Evolutionary conservation across 2,797 vertebrate species (phyloP).

Genomic region (Sebastes reedi): DNA sequence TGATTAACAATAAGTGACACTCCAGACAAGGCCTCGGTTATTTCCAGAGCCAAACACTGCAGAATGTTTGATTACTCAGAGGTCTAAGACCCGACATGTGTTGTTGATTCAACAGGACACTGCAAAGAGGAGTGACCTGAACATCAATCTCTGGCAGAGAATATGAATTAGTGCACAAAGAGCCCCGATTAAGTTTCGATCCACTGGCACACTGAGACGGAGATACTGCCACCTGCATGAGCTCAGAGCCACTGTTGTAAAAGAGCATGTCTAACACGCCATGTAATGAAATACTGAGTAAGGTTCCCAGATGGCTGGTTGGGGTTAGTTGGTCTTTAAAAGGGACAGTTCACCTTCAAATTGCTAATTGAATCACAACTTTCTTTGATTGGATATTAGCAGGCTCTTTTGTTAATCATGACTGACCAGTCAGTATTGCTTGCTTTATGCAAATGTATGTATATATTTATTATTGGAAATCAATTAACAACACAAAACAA

Average conservation of each 20-base stretch:
- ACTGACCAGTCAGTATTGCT: not conserved
- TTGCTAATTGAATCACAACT: conserved; percentile 27
- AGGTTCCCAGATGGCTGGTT: conserved; percentile 40
- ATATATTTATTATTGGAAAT: too few species aligned
- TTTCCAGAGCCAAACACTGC: conserved; percentile 35
- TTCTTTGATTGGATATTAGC: conserved; percentile 14
- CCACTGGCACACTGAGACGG: conserved; percentile 30
- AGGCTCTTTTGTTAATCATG: not conserved
- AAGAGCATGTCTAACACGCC: conserved; percentile 64
- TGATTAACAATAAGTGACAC: conserved; percentile 43
- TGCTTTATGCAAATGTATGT: too few species aligned
- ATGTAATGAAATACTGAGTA: conserved; percentile 73
- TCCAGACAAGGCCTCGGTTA: conserved; percentile 25
- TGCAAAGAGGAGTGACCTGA: conserved; percentile 44
- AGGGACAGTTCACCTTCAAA: conserved; percentile 49
- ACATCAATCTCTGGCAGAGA: conserved; percentile 39
- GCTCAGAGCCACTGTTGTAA: conserved; percentile 44
- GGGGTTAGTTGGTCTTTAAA: conserved; percentile 61
- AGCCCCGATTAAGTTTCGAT: conserved; percentile 77
- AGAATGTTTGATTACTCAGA: conserved; percentile 64
- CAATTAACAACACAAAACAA: not conserved
- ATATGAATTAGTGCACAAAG: conserved; percentile 66
- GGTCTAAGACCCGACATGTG: conserved; percentile 41
- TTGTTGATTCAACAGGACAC: conserved; percentile 63
- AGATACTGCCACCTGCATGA: conserved; percentile 23